Percentiles rank a stretch among this genome's conserved stretches.
phyloP scores from a whole-genome alignment of 2,113 vertebrate species.

The Nycticryphes semicollaris region DNA sequence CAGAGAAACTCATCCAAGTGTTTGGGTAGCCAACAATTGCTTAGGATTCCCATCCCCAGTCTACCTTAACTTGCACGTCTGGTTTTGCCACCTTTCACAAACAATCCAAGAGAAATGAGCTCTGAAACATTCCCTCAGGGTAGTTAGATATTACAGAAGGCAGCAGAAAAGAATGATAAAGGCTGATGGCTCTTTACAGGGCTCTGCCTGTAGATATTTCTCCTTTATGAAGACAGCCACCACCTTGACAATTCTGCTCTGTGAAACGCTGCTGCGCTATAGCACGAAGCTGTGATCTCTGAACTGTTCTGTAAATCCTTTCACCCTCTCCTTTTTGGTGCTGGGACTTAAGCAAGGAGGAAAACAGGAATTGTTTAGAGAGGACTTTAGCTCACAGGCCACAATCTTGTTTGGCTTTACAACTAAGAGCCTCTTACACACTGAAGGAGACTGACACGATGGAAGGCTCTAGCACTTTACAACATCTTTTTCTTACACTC shows the following conservation, averaged over 20 bases:
- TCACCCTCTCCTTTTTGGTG: background rate
- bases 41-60: background rate
- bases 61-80: background rate
- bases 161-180: background rate
- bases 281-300: background rate
- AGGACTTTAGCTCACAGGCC: background rate
- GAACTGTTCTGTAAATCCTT: background rate
- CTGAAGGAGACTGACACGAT: background rate
- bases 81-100: background rate
- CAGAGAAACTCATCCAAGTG: background rate
- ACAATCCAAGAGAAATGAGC: background rate
- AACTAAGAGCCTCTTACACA: background rate
- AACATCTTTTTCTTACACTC: background rate
- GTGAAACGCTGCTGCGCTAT: background rate
- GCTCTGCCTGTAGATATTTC: background rate
- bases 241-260: background rate
- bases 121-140: background rate
- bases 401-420: background rate
- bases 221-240: background rate
- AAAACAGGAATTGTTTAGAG: background rate
- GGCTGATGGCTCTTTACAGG: background rate
- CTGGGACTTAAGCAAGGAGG: background rate
- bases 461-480: background rate
- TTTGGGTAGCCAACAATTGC: background rate
- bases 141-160: background rate